Evolutionary conservation across 2,113 vertebrate genomes (phyloP), one percentile per base, ranked within the genome.

Genomic region (Burhinus oedicnemus): DNA sequence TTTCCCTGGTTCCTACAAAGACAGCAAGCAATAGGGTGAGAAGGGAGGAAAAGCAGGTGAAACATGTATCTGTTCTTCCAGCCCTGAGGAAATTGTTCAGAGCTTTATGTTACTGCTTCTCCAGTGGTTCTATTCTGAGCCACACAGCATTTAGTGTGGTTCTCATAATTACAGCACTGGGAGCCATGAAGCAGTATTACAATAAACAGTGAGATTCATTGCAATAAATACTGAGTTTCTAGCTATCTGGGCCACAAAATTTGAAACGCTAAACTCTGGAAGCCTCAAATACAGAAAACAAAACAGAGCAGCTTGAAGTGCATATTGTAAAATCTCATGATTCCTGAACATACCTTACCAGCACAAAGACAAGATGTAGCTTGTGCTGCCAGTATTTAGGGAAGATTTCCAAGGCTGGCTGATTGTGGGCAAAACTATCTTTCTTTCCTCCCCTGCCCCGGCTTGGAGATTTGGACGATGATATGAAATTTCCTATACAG

Each of bases 21-120:
- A 11, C 12, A 52, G 9, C 0, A 0, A 74, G 7, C 12, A 77
- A 23, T 6, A 58, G 4, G 1, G 5, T 40, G 36, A 80, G 36
- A 60, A 79, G 8, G 21, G 22, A 57, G 21, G 8, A 87, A 90
- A 90, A 85, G 9, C 32, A 52, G 30, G 13, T 47, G n/a, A 64
- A 91, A 81, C 5, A 4, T 9, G 2, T 36, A 44, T 45, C n/a
- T 91, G 7, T 38, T 83, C 36, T 75, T 71, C 17, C 8, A 58
- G 0, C 4, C 22, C 20, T 26, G 32, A 80, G 38, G 54, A 94
- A 81, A 51, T 40, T 17, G 18, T 34, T 71, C 30, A 80, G 58
- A 76, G 6, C 0, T 2, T 32, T 38, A 40, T 42, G 26, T 44
- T 74, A 32, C 25, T 88, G 55, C 42, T 83, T 70, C 34, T 70